Base-by-base conservation (phyloP, 2,113 vertebrate species). In the Takifugu bimaculatus region DNA sequence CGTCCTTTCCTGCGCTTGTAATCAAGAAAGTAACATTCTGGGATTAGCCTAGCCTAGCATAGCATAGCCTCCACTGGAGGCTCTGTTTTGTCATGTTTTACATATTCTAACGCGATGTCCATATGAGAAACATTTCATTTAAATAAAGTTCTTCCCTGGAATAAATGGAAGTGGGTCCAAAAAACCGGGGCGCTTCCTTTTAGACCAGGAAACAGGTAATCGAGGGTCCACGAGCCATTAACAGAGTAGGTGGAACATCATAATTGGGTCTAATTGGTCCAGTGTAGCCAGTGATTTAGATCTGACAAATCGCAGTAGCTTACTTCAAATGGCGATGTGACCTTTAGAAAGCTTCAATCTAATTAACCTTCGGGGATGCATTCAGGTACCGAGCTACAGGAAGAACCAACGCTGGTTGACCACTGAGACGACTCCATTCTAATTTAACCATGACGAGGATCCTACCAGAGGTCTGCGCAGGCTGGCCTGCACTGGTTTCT, bases 181-280 rank as follows among this genome's bases (percentile, higher is more conserved):
- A 53, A 15, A 28, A 39, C 6, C 35, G 3, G 11, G 35, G 7
- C 58, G 58, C 60, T 58, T 80, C 39, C 70, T 54, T 76, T 32
- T 72, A 80, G 78, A 75, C 74, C 63, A 66, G 69, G 62, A 26
- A 13, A 13, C 51, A 58, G 60, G 81, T 88, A 92, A 93, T 93
- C 89, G 90, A 66, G 72, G 69, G 48, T 84, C 73, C 78, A 74
- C 48, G 64, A 68, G 70, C 87, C 78, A 79, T 88, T 87, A 63
- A 87, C 43, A 81, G 74, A 79, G 83, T 84, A 68, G 71, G 77
- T 82, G 82, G 80, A 63, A 81, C 73, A 83, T 73, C 13, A 66
- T 87, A 92, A 93, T 90, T 90, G 91, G 79, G 89, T 88, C 88
- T 87, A 87, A 89, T 83, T 90, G 83, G 88, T 84, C 77, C 72